Conservation (phyloP, 2,888 invertebrate species). For the Cephus pygmeus region DNA sequence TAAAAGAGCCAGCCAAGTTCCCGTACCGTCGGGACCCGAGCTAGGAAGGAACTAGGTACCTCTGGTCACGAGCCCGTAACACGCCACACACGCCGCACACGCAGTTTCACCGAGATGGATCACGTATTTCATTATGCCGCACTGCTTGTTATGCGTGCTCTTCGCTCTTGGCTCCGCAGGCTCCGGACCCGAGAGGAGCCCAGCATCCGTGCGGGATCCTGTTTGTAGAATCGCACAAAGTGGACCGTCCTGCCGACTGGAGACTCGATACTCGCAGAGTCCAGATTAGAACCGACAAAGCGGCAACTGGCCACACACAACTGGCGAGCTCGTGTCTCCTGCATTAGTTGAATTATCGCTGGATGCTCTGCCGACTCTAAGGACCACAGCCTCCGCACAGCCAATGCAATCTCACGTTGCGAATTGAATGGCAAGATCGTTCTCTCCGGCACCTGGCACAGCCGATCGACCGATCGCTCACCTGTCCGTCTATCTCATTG, state of each 20-base stretch:
- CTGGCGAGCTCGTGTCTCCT: not conserved
- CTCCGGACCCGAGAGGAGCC: not conserved
- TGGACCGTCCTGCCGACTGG: not conserved
- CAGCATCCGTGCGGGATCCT: conserved; percentile 24
- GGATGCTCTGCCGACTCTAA: not conserved
- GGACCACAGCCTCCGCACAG: not conserved
- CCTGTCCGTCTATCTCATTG: not conserved
- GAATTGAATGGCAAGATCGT: not conserved
- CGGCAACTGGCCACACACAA: not conserved
- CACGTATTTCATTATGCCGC: conserved; percentile 56
- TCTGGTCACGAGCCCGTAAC: not conserved
- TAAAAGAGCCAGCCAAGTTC: conserved; percentile 15
- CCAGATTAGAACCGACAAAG: not conserved
- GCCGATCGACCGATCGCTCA: not conserved
- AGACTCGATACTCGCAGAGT: not conserved
- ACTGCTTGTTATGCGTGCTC: conserved; percentile 26
- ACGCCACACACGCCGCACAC: conserved; percentile 7
- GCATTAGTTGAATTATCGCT: not conserved
- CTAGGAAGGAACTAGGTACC: not conserved
- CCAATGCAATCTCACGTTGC: not conserved
- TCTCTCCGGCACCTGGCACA: not conserved
- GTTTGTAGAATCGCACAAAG: conserved; percentile 23
- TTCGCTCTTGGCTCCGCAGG: conserved; percentile 5
- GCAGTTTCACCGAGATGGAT: conserved; percentile 54
- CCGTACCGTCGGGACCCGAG: not conserved